A percentile compares a stretch with the other conserved stretches of the same genome.
phyloP scores from a whole-genome alignment of 2,888 invertebrate species.

The Apeira syringaria region DNA sequence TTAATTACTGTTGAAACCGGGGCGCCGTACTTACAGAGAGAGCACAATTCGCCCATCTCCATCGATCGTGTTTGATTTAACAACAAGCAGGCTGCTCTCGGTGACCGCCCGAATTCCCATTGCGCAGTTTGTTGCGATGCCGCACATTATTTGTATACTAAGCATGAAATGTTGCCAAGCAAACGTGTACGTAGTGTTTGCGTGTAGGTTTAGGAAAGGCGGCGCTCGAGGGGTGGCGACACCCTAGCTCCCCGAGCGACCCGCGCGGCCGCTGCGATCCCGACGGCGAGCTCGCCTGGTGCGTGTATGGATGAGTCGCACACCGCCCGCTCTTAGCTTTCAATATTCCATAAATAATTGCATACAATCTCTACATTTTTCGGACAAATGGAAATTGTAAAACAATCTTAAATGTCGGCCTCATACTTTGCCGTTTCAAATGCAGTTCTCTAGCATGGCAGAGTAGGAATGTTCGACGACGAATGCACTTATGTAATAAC shows the following conservation, averaged over 20 bases:
- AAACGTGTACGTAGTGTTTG: constrained; percentile 79
- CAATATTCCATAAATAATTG: constrained; percentile 79
- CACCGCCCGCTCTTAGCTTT: constrained; percentile 72
- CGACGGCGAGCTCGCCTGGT: constrained; percentile 70
- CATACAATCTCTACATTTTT: constrained; percentile 75
- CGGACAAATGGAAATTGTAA: constrained; percentile 52
- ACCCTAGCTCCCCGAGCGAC: constrained; percentile 29
- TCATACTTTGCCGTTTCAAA: constrained; percentile 23
- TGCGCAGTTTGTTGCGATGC: constrained; percentile 71
- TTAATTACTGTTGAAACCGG: constrained; percentile 37
- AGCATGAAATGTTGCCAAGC: constrained; percentile 83
- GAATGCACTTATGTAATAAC: constrained; percentile 27
- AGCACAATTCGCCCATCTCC: constrained; percentile 5
- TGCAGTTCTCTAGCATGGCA: too few relatives aligned
- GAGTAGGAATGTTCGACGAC: constrained; percentile 20
- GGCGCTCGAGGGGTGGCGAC: constrained; percentile 48
- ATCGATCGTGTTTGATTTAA: constrained; percentile 51
- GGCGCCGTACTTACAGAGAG: constrained; percentile 22
- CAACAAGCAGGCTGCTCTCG: constrained; percentile 54
- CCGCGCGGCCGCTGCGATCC: constrained; percentile 42
- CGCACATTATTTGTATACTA: constrained; percentile 82
- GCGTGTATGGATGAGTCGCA: too few relatives aligned
- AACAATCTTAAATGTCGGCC: constrained; percentile 49
- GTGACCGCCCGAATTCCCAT: constrained; percentile 66
- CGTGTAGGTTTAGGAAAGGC: constrained; percentile 80